Evolutionary conservation across 2,888 invertebrate genomes (phyloP).

Genomic region (Schrankia costaestrigalis): DNA sequence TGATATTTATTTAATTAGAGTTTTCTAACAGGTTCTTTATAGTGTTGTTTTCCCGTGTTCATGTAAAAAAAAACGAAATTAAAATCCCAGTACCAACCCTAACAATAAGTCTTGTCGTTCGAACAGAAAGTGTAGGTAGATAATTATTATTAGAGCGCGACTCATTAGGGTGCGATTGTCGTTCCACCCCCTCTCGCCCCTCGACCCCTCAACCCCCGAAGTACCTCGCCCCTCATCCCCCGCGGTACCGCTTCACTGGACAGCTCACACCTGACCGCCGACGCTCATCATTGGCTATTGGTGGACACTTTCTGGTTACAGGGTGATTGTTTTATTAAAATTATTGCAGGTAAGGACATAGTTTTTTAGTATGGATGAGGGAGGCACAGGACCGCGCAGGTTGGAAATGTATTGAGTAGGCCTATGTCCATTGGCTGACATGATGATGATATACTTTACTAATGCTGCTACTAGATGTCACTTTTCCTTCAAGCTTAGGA

Average conservation of each 20-base stretch:
- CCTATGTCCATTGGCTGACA: background rate
- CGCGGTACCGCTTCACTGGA: constrained; percentile 36
- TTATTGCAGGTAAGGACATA: background rate
- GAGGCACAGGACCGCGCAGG: background rate
- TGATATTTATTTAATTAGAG: too few species aligned
- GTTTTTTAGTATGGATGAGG: too few species aligned
- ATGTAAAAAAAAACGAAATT: background rate
- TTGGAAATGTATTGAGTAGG: background rate
- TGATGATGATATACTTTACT: too few species aligned
- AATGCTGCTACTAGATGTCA: too few species aligned
- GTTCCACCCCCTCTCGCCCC: constrained; percentile 32
- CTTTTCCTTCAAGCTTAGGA: too few species aligned
- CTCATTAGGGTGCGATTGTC: constrained; percentile 79
- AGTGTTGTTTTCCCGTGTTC: too few species aligned
- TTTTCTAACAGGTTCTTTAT: too few species aligned
- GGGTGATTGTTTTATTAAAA: constrained; percentile 29
- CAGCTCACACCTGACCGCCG: constrained; percentile 63
- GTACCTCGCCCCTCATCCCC: constrained; percentile 16
- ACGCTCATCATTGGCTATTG: constrained; percentile 63
- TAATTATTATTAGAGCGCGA: constrained; percentile 75
- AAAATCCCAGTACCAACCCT: constrained; percentile 50
- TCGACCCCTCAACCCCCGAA: constrained; percentile 3
- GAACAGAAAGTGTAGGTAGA: constrained; percentile 76
- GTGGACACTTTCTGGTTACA: constrained; percentile 53
- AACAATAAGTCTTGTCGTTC: constrained; percentile 49